Conservation (phyloP, 2,888 invertebrate genomes). For the Scaeva pyrastri region DNA sequence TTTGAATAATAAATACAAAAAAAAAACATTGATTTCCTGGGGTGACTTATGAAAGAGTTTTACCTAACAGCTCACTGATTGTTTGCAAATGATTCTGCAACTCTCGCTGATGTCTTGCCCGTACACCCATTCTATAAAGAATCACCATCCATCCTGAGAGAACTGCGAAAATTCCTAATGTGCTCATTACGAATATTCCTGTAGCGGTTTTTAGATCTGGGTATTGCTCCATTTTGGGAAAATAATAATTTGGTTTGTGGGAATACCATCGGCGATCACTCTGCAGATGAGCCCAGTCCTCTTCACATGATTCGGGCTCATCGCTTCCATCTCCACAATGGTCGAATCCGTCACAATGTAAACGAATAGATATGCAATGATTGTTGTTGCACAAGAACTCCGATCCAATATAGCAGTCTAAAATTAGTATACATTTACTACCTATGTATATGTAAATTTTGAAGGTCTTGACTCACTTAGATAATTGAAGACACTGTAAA, state of each 20-base stretch:
- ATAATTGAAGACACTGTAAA: conserved; percentile 89
- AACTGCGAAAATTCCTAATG: conserved; percentile 87
- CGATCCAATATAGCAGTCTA: conserved; percentile 88
- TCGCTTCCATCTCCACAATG: conserved; percentile 91
- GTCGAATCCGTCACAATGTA: conserved; percentile 91
- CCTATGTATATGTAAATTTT: not conserved
- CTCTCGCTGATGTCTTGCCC: conserved; percentile 87
- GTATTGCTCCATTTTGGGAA: conserved; percentile 88
- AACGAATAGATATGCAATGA: conserved; percentile 87
- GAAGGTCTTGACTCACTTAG: conserved; percentile 85
- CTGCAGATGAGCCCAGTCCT: conserved; percentile 85
- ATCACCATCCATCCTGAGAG: conserved; percentile 87
- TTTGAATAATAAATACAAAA: conserved; percentile 47
- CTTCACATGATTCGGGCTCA: conserved; percentile 87
- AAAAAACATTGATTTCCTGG: conserved; percentile 80
- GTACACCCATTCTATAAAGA: conserved; percentile 87
- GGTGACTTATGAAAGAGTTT: conserved; percentile 20
- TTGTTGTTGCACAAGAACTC: conserved; percentile 90
- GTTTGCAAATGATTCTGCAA: conserved; percentile 88
- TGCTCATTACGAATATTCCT: conserved; percentile 87
- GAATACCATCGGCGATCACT: conserved; percentile 87
- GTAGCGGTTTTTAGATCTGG: conserved; percentile 88
- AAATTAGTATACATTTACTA: conserved; percentile 64
- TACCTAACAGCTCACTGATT: conserved; percentile 88
- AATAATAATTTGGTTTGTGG: conserved; percentile 89